Evolutionary conservation across 2,888 invertebrate genomes (phyloP), one percentile per base, ranked within the genome.

Genomic region (Rhopalosiphum nymphaeae): DNA sequence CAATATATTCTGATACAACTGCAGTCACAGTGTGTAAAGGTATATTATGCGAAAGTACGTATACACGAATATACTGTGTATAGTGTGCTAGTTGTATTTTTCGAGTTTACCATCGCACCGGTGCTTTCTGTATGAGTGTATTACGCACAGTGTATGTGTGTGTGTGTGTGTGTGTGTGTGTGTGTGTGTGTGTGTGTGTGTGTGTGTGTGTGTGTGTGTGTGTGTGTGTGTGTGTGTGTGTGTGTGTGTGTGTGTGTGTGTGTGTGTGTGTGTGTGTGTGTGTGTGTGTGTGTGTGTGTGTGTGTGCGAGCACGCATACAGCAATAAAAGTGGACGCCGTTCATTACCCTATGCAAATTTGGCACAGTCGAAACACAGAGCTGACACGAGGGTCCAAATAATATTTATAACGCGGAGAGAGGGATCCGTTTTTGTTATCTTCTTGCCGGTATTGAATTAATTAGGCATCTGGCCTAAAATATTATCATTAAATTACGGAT

Each of bases 321-420:
- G 87, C 61, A 90, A 93, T 93, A 93, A 93, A 93, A 90, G 89
- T 90, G 85, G 93, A 90, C 93, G 90, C 13, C 93, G 93, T 93
- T 93, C 93, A 93, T 93, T 93, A 93, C 93, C 90, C 93, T 93
- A 93, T 93, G 93, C 93, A 93, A 93, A 93, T 93, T 93, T 61
- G 93, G 85, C 85, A 25, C 89, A 56, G 44, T 78, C 89, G 78
- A 90, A 93, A 90, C 93, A 36, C 46, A 85, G 89, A 89, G 44
- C 93, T 53, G 89, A 93, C 93, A 89, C 90, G 61, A 93, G 93
- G 90, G 89, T 85, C 93, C 85, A 85, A 90, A 93, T 93, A 85
- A 93, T 93, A 93, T 93, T 93, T 93, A 93, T 93, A 90, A 93
- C 90, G 93, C 89, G 89, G 42, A 11, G 84, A 42, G 85, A 56